Evolutionary conservation across 2,797 vertebrate genomes (phyloP).

Genomic region (Eptatretus atami): DNA sequence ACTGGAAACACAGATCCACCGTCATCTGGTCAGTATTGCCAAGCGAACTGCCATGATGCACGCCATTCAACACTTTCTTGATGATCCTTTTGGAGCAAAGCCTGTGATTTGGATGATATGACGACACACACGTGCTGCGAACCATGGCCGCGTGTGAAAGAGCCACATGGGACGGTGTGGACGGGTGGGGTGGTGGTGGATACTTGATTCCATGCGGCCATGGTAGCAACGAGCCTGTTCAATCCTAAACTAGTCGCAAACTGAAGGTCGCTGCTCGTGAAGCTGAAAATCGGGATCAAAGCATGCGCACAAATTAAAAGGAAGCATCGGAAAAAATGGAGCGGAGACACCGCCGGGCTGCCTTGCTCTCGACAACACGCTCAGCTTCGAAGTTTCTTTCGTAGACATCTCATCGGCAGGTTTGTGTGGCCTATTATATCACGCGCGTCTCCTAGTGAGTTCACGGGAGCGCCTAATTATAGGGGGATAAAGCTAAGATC

Average conservation of each 20-base stretch:
- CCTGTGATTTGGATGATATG: too few species aligned
- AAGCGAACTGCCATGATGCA: too few species aligned
- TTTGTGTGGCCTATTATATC: slow-evolving; percentile 23
- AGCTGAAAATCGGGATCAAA: slow-evolving; percentile 45
- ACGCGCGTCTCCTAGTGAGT: slow-evolving; percentile 88
- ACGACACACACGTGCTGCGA: too few species aligned
- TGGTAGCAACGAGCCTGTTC: slow-evolving; percentile 59
- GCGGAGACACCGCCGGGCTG: slow-evolving; percentile 36
- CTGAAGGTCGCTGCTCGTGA: slow-evolving; percentile 58
- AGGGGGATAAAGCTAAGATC: too few species aligned
- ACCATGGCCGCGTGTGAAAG: too few species aligned
- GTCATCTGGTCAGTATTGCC: too few species aligned
- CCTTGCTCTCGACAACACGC: slow-evolving; percentile 42
- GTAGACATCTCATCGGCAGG: slow-evolving; percentile 46
- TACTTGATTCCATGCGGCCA: slow-evolving; percentile 82
- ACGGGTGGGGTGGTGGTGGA: too few species aligned
- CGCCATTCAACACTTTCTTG: too few species aligned
- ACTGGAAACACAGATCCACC: too few species aligned
- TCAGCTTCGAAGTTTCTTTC: slow-evolving; percentile 64
- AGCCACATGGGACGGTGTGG: too few species aligned
- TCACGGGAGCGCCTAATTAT: too few species aligned
- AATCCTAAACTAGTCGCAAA: slow-evolving; percentile 66
- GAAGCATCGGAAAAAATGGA: slow-evolving; percentile 82
- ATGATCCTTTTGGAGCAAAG: too few species aligned
- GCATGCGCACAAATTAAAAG: slow-evolving; percentile 65